Percentiles rank a stretch among this genome's conserved stretches.
Evolutionary conservation across 2,113 vertebrate genomes (phyloP).

Genomic region (Dipodomys ordii): DNA sequence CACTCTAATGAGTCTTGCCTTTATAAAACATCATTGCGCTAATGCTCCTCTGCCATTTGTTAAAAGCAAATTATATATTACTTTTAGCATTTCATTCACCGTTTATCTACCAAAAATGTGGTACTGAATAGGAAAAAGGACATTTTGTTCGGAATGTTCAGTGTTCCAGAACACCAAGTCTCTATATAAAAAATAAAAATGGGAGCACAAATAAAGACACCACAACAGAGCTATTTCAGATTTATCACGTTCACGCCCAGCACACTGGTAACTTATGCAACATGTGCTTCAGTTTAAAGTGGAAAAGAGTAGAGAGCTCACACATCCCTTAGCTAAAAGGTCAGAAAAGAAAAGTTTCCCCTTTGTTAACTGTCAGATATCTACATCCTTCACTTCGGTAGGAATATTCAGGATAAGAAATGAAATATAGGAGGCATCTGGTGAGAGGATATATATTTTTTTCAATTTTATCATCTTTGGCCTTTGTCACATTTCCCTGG

Average conservation of each 20-base stretch:
- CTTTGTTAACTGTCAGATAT: not conserved
- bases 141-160: conserved; percentile 40
- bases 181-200: conserved; percentile 48
- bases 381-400: not conserved
- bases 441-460: not conserved
- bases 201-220: not conserved
- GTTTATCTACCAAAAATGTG: conserved; percentile 50
- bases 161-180: conserved; percentile 35
- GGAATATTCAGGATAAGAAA: not conserved
- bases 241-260: not conserved
- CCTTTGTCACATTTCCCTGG: not conserved
- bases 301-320: not conserved
- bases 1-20: conserved; percentile 64
- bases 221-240: not conserved
- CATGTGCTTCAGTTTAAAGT: not conserved
- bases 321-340: not conserved
- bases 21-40: conserved; percentile 51
- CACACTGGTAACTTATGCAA: not conserved
- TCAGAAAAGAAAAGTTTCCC: not conserved
- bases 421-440: not conserved
- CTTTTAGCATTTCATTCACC: conserved; percentile 67
- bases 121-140: conserved; percentile 57
- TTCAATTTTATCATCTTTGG: not conserved
- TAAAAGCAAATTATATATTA: conserved; percentile 73
- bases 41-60: conserved; percentile 57